Base-by-base conservation (phyloP, 37 sponge, comb jelly and placozoan genomes). In the Bolinopsis microptera region DNA sequence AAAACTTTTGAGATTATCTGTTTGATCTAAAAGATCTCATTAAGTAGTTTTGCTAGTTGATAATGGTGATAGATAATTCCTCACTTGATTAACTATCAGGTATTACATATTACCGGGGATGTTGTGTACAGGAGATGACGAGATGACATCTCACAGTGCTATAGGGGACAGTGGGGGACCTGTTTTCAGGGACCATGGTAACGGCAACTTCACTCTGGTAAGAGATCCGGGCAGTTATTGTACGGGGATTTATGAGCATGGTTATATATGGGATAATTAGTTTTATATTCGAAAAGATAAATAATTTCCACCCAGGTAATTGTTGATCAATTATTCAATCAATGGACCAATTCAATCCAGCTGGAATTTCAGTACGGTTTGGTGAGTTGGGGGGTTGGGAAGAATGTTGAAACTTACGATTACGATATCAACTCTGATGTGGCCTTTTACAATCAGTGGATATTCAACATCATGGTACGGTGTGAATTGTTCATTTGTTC, bases 101-200 rank as follows among this genome's bases (percentile, higher is more conserved):
- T 86, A 86, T 30, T 39, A 86, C 61, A 23, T 86, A n/a, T 16
- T 34, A 13, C n/a, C 61, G 34, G 90, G 90, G 0, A 86, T 86
- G 90, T 25, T 28, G 61, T 86, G 90, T 86, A 86, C 90, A 25
- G 90, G 90, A n/a, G 61, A 86, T 28, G 13, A 22, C 30, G 61
- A 41, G 25, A 86, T 86, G 90, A 86, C 90, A 3, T 25, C 26
- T 9, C 90, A 40, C 40, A 41, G 61, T 3, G 90, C 61, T 16
- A 22, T n/a, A n/a, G 90, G 90, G 0, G 90, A 86, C 30, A 86
- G 90, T 23, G 90, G 90, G 61, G 90, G 90, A 2, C 90, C 90
- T 41, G 90, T 86, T 28, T 86, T 86, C 61, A 27, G 23, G 39
- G 39, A 77, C 80, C 9, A 32, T 18, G 80, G 36, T 5, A 5